phyloP scores from a whole-genome alignment of 1,140 invertebrate genomes.

The Dendrolimus punctatus region DNA sequence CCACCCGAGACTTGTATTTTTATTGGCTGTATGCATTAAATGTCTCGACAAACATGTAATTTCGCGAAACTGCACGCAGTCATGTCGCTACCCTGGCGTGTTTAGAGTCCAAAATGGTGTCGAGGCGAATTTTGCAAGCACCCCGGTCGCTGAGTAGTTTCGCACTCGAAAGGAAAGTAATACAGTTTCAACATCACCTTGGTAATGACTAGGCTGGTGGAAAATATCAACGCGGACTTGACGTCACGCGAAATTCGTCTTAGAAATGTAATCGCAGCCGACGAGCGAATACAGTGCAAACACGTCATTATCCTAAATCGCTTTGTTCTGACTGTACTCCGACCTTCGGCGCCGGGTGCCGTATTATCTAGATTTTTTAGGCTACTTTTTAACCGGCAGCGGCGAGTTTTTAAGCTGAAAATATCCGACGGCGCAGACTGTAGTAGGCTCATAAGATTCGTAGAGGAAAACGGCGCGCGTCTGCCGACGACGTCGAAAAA shows the following conservation, averaged over 20 bases:
- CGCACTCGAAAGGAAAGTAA: conserved; percentile 32
- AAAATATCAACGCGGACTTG: conserved; percentile 26
- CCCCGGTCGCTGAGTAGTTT: conserved; percentile 6
- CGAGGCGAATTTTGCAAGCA: conserved; percentile 4
- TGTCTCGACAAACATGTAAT: conserved; percentile 34
- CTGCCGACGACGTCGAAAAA: conserved; percentile 37
- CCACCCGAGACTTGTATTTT: conserved; percentile 51
- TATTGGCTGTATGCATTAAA: conserved; percentile 53
- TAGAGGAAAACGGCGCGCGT: conserved; percentile 43
- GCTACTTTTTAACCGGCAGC: not conserved
- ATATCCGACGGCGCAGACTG: not conserved
- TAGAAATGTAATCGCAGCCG: conserved; percentile 13
- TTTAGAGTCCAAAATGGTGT: conserved; percentile 26
- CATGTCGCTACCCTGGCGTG: conserved; percentile 22
- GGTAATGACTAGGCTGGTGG: conserved; percentile 26
- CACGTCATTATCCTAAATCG: conserved; percentile 1
- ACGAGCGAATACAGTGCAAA: conserved; percentile 9
- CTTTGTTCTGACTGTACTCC: conserved; percentile 1
- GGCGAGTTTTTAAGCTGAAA: not conserved
- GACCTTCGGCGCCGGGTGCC: not conserved
- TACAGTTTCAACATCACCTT: conserved; percentile 29
- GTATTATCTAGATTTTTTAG: not conserved
- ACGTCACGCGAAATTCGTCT: conserved; percentile 25
- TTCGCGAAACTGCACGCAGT: conserved; percentile 24
- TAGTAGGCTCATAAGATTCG: conserved; percentile 30